Percentiles rank a stretch among this genome's conserved stretches.
phyloP scores from a whole-genome alignment of 2,113 vertebrate genomes.

The Menidia beryllina region DNA sequence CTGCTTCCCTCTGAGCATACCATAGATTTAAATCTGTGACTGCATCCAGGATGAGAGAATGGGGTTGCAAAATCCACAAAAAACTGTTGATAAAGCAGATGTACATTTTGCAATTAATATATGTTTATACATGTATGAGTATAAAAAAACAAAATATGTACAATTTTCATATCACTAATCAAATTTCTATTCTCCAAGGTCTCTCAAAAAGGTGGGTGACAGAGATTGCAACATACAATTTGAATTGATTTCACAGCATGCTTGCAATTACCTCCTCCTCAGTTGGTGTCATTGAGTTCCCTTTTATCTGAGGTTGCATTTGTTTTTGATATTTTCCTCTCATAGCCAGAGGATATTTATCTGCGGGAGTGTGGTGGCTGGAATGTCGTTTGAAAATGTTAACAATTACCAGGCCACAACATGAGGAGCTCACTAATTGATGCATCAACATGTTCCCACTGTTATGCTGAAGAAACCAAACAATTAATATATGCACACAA shows the following conservation, averaged over 20 bases:
- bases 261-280: conserved; percentile 50
- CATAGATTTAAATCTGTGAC: conserved; percentile 48
- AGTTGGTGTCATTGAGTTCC: conserved; percentile 54
- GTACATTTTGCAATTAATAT: conserved; percentile 48
- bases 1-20: conserved; percentile 66
- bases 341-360: conserved; percentile 81
- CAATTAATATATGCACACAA: conserved; percentile 73
- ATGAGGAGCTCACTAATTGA: conserved; percentile 74
- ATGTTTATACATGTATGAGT: conserved; percentile 3
- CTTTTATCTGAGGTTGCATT: conserved; percentile 69
- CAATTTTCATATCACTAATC: neutral
- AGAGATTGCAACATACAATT: neutral
- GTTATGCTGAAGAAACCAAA: conserved; percentile 68
- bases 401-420: conserved; percentile 61
- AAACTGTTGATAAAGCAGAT: conserved; percentile 23
- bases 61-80: conserved; percentile 50
- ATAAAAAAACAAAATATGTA: neutral
- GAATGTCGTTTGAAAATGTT: conserved; percentile 67
- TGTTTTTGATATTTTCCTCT: conserved; percentile 80
- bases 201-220: neutral
- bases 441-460: conserved; percentile 56
- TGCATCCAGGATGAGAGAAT: conserved; percentile 53
- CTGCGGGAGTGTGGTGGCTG: conserved; percentile 63
- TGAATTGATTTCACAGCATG: conserved; percentile 70
- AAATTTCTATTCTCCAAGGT: neutral